Base-by-base conservation (phyloP, 2,888 invertebrate genomes). In the Catocala nupta region DNA sequence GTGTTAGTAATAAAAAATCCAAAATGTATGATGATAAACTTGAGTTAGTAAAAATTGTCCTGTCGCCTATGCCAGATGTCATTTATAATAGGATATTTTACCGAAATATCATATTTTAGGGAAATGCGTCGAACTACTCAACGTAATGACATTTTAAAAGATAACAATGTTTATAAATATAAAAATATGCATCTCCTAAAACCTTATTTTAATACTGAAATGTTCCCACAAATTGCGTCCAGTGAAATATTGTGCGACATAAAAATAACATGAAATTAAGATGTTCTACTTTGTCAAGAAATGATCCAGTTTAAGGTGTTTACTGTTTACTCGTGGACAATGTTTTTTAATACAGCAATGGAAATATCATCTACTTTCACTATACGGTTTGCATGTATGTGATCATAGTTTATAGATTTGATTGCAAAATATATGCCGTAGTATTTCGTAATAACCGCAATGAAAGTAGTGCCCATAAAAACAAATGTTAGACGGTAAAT, bases 1-100 rank as follows among this genome's bases (percentile, higher is more conserved):
- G 83, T 80, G 53, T 63, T 57, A 47, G 78, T 72, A 80, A 79
- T 82, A 85, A 86, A 88, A 89, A 84, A 85, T 76, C 83, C 78
- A 81, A 81, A 81, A 80, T 78, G 76, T 76, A 61, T 61, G 12
- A 68, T 65, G 73, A 71, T 77, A 71, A 71, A 75, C 70, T 73
- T 65, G 61, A 58, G 60, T 61, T 71, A 70, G 63, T 67, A 63
- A 65, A 68, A 59, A 63, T 42, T 63, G 49, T 34, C 44, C 36
- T 39, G 36, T 39, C 36, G 9, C 2, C 36, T 8, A 39, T 39
- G 6, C 36, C 6, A 39, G 9, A 39, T 9, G 36, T 8, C 9
- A 39, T 39, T 9, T 8, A 9, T 8, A 39, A 39, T 5, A 7
- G 36, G 6, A 39, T 39, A 8, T 25, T 25, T 25, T 25, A 25